Evolutionary conservation across 2,797 vertebrate species (phyloP).

Genomic region (Rhynchonycteris naso): DNA sequence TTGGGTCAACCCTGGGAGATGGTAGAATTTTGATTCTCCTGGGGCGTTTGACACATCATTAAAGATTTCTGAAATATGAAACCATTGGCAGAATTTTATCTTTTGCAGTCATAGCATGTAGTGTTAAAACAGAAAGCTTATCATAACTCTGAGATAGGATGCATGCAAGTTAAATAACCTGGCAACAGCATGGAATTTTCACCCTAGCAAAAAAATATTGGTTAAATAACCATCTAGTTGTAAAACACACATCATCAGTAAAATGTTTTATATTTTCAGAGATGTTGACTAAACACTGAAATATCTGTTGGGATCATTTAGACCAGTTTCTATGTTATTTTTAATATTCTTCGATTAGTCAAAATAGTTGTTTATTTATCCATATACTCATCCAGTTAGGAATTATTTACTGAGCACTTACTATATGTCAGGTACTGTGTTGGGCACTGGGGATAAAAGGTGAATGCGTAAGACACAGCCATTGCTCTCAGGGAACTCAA

Average conservation of each 20-base stretch:
- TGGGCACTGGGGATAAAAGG: neutral
- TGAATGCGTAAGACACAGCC: neutral
- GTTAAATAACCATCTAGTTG: constrained; percentile 4
- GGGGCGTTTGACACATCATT: neutral
- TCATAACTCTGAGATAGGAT: constrained; percentile 26
- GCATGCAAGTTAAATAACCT: constrained; percentile 32
- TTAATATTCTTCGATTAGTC: neutral
- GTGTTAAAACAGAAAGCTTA: constrained; percentile 39
- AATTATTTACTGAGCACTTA: neutral
- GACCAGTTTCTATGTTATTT: neutral
- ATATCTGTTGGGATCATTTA: neutral
- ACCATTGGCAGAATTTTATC: constrained; percentile 58
- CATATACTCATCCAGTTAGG: neutral
- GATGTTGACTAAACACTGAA: constrained; percentile 22
- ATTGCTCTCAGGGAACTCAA: neutral
- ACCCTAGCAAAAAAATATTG: constrained; percentile 5
- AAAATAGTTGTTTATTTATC: neutral
- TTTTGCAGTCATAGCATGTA: constrained; percentile 21
- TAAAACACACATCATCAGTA: constrained; percentile 39
- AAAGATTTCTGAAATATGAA: constrained; percentile 53
- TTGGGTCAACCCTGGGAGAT: neutral
- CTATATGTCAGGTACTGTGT: neutral
- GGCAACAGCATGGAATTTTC: neutral
- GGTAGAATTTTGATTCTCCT: constrained; percentile 31
- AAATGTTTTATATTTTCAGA: constrained; percentile 16